These are phyloP conservation scores for Eumaeus atala DNA, from an alignment of 1,140 invertebrate species.

Conservation along the genomic window DNA sequence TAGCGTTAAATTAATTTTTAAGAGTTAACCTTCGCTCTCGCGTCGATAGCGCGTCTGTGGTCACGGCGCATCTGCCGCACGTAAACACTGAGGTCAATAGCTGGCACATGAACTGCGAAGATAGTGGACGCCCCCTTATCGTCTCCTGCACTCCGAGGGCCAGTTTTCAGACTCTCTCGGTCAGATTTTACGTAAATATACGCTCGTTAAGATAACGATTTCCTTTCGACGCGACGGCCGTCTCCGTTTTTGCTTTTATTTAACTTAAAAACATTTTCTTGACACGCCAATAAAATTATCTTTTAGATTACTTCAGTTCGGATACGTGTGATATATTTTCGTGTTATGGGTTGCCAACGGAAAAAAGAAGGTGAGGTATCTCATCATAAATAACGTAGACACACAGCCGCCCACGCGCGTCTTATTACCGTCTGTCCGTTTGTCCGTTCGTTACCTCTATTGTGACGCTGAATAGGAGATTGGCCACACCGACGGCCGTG, in stretches of 20 bases:
- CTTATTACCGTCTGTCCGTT: constrained; percentile 66
- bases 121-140: constrained; percentile 45
- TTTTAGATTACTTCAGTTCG: constrained; percentile 20
- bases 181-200: constrained; percentile 67
- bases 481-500: constrained; percentile 63
- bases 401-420: constrained; percentile 63
- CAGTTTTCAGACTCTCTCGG: constrained; percentile 45
- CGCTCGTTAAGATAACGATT: constrained; percentile 66
- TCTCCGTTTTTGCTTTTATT: constrained; percentile 43
- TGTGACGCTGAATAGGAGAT: constrained; percentile 64
- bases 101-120: constrained; percentile 63
- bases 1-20: constrained; percentile 37
- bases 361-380: constrained; percentile 43
- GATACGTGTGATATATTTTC: constrained; percentile 18
- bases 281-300: constrained; percentile 2
- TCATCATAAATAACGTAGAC: constrained; percentile 70
- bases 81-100: constrained; percentile 67
- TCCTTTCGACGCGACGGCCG: constrained; percentile 51
- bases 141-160: constrained; percentile 40
- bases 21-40: constrained; percentile 44
- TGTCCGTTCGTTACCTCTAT: constrained; percentile 70
- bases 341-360: constrained; percentile 43
- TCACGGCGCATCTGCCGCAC: constrained; percentile 37
- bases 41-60: constrained; percentile 38
- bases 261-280: constrained; percentile 31